phyloP scores from a whole-genome alignment of 2,888 invertebrate genomes.

The Oligia strigilis region DNA sequence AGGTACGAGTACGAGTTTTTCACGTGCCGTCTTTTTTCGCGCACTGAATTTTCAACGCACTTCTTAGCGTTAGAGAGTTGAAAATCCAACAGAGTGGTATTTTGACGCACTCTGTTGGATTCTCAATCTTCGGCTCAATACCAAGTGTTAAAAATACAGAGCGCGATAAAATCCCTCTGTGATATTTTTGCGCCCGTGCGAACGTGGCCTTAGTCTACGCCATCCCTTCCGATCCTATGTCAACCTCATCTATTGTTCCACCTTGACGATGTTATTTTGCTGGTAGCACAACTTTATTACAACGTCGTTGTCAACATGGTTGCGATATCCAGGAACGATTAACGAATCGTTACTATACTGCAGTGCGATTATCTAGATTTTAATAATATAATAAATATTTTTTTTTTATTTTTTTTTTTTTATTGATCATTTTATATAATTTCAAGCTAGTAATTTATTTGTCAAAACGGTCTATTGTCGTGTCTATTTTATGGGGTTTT shows the following conservation, averaged over 20 bases:
- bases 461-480: too few relatives aligned
- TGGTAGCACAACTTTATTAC: slow-evolving; percentile 25
- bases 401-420: too few relatives aligned
- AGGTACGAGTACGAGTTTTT: background rate
- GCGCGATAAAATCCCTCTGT: background rate
- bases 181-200: background rate
- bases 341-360: background rate
- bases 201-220: background rate
- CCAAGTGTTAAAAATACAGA: background rate
- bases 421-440: too few relatives aligned
- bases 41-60: background rate
- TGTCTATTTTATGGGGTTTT: too few relatives aligned
- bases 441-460: too few relatives aligned
- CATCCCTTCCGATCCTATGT: slow-evolving; percentile 45
- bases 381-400: too few relatives aligned
- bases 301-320: background rate
- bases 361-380: too few relatives aligned
- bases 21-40: background rate
- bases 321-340: background rate
- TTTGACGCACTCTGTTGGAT: background rate
- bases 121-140: background rate
- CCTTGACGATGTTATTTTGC: slow-evolving; percentile 37
- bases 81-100: background rate
- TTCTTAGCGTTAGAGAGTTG: background rate
- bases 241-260: slow-evolving; percentile 43